phyloP scores from a whole-genome alignment of 1,140 invertebrate genomes.

The Bombus haemorrhoidalis region DNA sequence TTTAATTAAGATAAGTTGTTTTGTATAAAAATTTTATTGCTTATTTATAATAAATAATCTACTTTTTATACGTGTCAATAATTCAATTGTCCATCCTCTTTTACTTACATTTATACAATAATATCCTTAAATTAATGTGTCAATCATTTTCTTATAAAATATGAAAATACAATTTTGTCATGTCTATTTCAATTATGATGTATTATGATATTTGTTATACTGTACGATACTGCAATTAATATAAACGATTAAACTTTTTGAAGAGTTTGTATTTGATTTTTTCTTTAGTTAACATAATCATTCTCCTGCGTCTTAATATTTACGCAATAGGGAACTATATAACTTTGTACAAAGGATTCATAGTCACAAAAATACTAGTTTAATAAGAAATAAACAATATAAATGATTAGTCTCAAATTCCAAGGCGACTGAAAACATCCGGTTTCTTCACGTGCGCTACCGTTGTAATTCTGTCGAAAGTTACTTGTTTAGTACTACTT shows the following conservation, averaged over 20 bases:
- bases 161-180: neutral
- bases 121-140: neutral
- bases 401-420: slow-evolving; percentile 70
- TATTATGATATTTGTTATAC: slow-evolving; percentile 10
- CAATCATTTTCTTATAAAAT: neutral
- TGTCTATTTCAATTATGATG: slow-evolving; percentile 1
- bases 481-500: slow-evolving; percentile 76
- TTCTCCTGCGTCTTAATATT: slow-evolving; percentile 19
- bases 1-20: slow-evolving; percentile 11
- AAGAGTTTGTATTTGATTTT: slow-evolving; percentile 14
- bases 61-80: neutral
- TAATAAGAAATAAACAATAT: slow-evolving; percentile 5
- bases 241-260: slow-evolving; percentile 5
- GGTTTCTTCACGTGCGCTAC: slow-evolving; percentile 74
- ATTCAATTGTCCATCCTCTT: neutral
- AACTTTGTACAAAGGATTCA: slow-evolving; percentile 54
- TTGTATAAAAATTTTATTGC: slow-evolving; percentile 22
- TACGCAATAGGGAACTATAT: slow-evolving; percentile 48
- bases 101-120: neutral
- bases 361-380: slow-evolving; percentile 23
- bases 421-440: slow-evolving; percentile 80
- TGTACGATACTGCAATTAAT: slow-evolving; percentile 23
- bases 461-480: slow-evolving; percentile 77
- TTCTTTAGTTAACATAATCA: slow-evolving; percentile 6
- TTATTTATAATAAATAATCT: slow-evolving; percentile 23